Evolutionary conservation across 2,797 vertebrate species (phyloP), one percentile per base, ranked within the genome.

Genomic region (Leptoclinus maculatus): DNA sequence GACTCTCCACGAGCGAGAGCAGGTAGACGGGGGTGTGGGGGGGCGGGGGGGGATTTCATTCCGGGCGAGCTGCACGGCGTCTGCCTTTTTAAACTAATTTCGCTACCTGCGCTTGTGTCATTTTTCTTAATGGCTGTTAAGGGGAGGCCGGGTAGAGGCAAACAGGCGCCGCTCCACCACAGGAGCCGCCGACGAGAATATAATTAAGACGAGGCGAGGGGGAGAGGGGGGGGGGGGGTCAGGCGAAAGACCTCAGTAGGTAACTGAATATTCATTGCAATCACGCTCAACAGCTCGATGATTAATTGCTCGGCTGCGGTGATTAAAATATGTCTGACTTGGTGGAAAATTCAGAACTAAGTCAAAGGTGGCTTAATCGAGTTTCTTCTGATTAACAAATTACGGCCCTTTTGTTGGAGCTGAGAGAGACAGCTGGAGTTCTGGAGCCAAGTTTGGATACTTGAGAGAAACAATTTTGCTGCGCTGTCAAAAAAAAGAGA

Each of bases 261-360:
- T 78, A 85, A 87, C 88, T 93, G 90, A 92, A 95, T 94, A 93
- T 95, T 94, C 85, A 94, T 91, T 14, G 87, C 84, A 80, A 89
- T 93, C 92, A 89, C 87, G 76, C 82, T 78, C 85, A 92, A 89
- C 79, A 87, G 87, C 64, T 57, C 47, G 19, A 79, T 92, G 92
- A 94, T 93, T 93, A 94, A 94, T 92, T 87, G 83, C 80, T 70
- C 56, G 74, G 57, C 73, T 69, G 78, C 29, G 74, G 84, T 92
- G 86, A 91, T 92, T 91, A 90, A 89, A 92, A 90, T 83, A 81
- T 78, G 85, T 93, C 88, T 83, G 75, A 80, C 84, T 88, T 82
- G 49, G 80, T 79, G 79, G 73, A 85, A 80, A 80, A 84, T 41
- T 83, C 78, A 7, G 65, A 85, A 81, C 47, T 82, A 71, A 78